A percentile compares a stretch with the other conserved stretches of the same genome.
phyloP scores from a whole-genome alignment of 2,113 vertebrate genomes.

The Equus quagga region DNA sequence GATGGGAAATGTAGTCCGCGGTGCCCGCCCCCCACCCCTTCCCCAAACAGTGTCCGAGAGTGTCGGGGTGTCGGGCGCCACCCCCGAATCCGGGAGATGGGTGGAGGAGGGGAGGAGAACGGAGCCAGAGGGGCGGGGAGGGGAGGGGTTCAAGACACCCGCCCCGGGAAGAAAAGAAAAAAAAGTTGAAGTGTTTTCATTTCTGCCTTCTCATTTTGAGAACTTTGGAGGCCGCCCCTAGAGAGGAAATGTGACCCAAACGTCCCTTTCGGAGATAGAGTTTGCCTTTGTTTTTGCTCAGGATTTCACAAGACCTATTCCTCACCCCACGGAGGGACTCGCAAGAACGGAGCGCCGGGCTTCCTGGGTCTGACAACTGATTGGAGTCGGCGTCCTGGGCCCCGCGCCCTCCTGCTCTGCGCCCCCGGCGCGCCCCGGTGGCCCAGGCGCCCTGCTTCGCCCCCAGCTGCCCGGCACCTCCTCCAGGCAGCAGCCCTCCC shows the following conservation, averaged over 20 bases:
- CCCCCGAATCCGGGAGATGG: constrained; percentile 51
- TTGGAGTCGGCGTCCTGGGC: constrained; percentile 44
- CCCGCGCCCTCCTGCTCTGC: constrained; percentile 70
- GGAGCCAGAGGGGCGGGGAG: constrained; percentile 67
- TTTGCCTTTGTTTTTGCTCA: constrained; percentile 80
- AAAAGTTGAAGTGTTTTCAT: constrained; percentile 87
- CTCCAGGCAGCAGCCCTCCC: constrained; percentile 75
- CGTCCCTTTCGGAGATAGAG: constrained; percentile 75
- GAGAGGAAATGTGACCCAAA: constrained; percentile 81
- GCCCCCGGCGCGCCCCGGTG: constrained; percentile 59
- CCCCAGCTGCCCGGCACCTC: constrained; percentile 65
- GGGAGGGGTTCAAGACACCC: constrained; percentile 68
- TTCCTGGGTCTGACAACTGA: constrained; percentile 66
- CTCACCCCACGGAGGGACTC: constrained; percentile 53
- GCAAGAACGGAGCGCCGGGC: constrained; percentile 53
- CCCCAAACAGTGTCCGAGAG: constrained; percentile 67
- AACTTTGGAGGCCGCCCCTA: constrained; percentile 80
- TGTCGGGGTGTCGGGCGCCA: constrained; percentile 66
- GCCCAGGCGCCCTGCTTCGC: constrained; percentile 49
- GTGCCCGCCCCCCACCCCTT: constrained; percentile 75
- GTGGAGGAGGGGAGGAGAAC: constrained; percentile 53
- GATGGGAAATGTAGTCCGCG: constrained; percentile 88
- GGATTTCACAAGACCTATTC: constrained; percentile 74
- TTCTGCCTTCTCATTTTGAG: constrained; percentile 80
- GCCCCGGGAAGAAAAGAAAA: constrained; percentile 73